A percentile compares a stretch with the other conserved stretches of the same genome.
Conservation (phyloP, 2,888 invertebrate genomes). For the Hirtodrosophila cameraria region DNA sequence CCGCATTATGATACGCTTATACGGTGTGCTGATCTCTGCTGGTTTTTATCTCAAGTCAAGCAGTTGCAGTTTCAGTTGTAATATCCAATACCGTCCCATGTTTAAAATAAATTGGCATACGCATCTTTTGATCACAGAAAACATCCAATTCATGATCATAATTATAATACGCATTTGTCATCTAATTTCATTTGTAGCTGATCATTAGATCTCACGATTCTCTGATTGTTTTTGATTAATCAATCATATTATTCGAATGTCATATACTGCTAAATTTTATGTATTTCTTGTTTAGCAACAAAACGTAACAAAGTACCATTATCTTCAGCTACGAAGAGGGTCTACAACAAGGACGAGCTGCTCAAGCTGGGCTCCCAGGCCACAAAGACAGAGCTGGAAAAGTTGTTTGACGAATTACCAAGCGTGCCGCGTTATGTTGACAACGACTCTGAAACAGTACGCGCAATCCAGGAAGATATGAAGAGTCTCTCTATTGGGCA, state of each 20-base stretch:
- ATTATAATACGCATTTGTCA: slow-evolving; percentile 1
- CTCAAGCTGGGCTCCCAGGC: slow-evolving; percentile 11
- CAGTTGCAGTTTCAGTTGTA: slow-evolving; percentile 31
- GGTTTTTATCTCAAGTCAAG: slow-evolving; percentile 16
- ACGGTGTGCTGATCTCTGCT: slow-evolving; percentile 4
- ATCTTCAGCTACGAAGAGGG: slow-evolving; percentile 19
- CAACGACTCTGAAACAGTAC: slow-evolving; percentile 11
- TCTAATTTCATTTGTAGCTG: slow-evolving; percentile 3
- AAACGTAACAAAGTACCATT: slow-evolving; percentile 13
- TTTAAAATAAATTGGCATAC: slow-evolving; percentile 41
- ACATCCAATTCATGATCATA: slow-evolving; percentile 18
- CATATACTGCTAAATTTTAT: neutral
- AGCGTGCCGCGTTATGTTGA: slow-evolving; percentile 49
- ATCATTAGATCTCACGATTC: slow-evolving; percentile 12
- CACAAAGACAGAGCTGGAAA: slow-evolving; percentile 47
- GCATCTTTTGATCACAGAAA: slow-evolving; percentile 32
- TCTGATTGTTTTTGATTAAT: slow-evolving; percentile 1
- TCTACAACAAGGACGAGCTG: slow-evolving; percentile 40
- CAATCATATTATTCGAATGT: neutral
- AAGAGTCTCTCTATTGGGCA: slow-evolving; percentile 19
- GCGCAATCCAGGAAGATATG: slow-evolving; percentile 24
- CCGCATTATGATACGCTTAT: slow-evolving; percentile 1
- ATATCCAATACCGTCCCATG: slow-evolving; percentile 36
- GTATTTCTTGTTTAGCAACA: slow-evolving; percentile 10
- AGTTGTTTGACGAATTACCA: slow-evolving; percentile 59